Base-by-base conservation (phyloP, 2,113 vertebrate genomes). In the Porphyrio hochstetteri region DNA sequence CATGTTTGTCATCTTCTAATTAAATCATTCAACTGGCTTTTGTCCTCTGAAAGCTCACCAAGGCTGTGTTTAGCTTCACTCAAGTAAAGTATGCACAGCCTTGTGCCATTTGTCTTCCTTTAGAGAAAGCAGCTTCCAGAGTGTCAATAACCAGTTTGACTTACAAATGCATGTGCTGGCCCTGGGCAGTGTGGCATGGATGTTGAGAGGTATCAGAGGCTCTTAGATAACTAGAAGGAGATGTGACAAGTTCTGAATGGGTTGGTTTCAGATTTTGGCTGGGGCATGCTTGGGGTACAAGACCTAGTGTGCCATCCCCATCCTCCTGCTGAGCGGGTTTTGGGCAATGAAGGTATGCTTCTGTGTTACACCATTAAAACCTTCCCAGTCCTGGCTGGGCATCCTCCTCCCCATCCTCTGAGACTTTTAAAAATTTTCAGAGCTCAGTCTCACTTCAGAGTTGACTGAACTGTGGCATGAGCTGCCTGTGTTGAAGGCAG, bases 61-160 rank as follows among this genome's bases (percentile, higher is more conserved):
- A 83, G 79, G 40, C 82, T 93, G 84, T 91, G 74, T 92, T 92
- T 91, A 87, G 70, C 86, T 94, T 85, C 40, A 48, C 55, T 68
- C 17, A 12, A 71, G 50, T 65, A 33, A 93, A 87, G 38, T 61
- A 57, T 59, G 40, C 44, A 63, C 78, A 89, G 11, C 57, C 48
- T 69, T 63, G 61, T 74, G 74, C 81, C 70, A 69, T 94, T 94
- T 93, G 31, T 86, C 93, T 82, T 64, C 53, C 69, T 93, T 86
- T 59, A 87, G 70, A 84, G 91, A 91, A 76, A 46, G 20, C 35
- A 60, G 4, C 36, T 79, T 84, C 67, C 67, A 63, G 40, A 29
- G 20, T 16, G 57, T 92, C 77, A 71, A 71, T 69, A 92, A 46
- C 27, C 36, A 29, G 25, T 52, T 20, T 92, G 77, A 69, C 65